Evolutionary conservation across 2,888 invertebrate species (phyloP).

Genomic region (Oxystoma pomonae): DNA sequence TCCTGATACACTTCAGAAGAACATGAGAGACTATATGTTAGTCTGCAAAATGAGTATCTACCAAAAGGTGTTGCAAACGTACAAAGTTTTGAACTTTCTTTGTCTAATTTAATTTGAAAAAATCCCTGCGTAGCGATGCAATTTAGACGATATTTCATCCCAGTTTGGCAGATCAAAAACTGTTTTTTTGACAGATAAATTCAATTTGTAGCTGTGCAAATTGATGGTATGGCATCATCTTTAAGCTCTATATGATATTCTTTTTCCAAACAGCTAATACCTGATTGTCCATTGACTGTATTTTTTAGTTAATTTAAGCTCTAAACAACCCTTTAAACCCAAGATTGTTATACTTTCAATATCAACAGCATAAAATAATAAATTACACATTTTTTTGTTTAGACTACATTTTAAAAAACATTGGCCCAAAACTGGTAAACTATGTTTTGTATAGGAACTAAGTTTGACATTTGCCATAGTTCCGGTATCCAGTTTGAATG

Average conservation of each 20-base stretch:
- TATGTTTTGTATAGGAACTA: conserved; percentile 4
- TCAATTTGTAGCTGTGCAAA: too few species aligned
- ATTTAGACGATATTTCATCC: conserved; percentile 18
- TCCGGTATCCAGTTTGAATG: conserved; percentile 6
- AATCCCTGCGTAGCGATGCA: conserved; percentile 15
- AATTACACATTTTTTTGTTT: too few species aligned
- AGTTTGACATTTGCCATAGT: conserved; percentile 8
- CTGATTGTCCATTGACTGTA: conserved; percentile 3
- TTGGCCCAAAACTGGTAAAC: conserved; percentile 1
- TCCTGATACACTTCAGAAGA: conserved; percentile 21
- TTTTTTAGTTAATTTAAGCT: conserved; percentile 13
- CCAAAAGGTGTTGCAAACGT: conserved; percentile 3
- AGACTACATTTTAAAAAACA: too few species aligned
- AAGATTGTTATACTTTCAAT: conserved; percentile 14
- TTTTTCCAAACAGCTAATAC: too few species aligned
- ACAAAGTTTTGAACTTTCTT: too few species aligned
- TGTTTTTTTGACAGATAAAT: conserved; percentile 20
- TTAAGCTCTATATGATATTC: too few species aligned
- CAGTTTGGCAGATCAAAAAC: conserved; percentile 15
- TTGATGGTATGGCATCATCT: too few species aligned
- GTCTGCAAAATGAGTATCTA: too few species aligned
- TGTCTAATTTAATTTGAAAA: conserved; percentile 18
- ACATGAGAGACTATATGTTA: too few species aligned
- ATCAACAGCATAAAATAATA: conserved; percentile 18
- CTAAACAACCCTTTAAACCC: conserved; percentile 13